A percentile compares a stretch with the other conserved stretches of the same genome.
Evolutionary conservation across 2,797 vertebrate genomes (phyloP).

Genomic region (Xenops minutus): DNA sequence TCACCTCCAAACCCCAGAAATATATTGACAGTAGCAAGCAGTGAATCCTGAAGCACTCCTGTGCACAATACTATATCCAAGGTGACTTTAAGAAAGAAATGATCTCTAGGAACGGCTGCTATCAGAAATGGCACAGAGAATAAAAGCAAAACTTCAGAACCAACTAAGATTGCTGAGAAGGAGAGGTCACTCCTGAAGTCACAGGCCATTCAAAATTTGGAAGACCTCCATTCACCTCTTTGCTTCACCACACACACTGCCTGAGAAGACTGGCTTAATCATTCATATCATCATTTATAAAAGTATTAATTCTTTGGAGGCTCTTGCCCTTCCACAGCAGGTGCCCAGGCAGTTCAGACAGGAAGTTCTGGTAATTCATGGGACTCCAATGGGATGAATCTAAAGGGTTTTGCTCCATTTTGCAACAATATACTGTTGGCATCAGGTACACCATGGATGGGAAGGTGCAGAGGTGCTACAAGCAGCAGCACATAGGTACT

Average conservation of each 20-base stretch:
- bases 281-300: not conserved
- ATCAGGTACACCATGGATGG: not conserved
- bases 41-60: not conserved
- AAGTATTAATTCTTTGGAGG: not conserved
- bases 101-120: not conserved
- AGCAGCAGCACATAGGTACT: not conserved
- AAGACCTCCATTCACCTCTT: not conserved
- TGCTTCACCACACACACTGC: not conserved
- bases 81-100: not conserved
- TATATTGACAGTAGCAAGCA: not conserved
- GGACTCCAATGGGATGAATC: not conserved
- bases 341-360: not conserved
- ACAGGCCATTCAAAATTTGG: not conserved
- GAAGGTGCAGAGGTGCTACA: not conserved
- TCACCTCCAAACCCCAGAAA: not conserved
- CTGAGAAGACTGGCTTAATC: not conserved
- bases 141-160: not conserved
- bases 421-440: not conserved
- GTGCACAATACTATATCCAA: not conserved
- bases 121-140: not conserved
- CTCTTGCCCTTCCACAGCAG: not conserved
- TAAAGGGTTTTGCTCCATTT: not conserved
- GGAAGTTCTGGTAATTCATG: not conserved
- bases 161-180: accelerated
- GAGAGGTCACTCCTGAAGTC: not conserved